Conservation (phyloP, 1,140 invertebrate genomes). For the Zaprionus taronus region DNA sequence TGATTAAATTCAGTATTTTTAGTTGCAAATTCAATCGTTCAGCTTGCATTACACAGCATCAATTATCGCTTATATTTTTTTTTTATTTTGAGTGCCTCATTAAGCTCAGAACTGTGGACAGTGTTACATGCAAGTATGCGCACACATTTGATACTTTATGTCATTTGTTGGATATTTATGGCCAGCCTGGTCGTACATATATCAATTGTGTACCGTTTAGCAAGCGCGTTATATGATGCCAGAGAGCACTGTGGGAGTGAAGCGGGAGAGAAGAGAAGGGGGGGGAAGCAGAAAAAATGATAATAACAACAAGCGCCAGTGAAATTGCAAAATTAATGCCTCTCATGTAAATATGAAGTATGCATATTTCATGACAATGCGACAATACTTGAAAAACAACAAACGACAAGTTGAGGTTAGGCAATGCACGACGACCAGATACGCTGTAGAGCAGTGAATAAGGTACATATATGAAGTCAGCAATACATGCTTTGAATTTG, state of each 20-base stretch:
- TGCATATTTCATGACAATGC: slow-evolving; percentile 72
- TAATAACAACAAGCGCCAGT: slow-evolving; percentile 58
- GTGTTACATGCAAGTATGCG: slow-evolving; percentile 9
- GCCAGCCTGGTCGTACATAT: slow-evolving; percentile 13
- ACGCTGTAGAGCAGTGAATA: neutral
- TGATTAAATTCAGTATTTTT: neutral
- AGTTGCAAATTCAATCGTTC: neutral
- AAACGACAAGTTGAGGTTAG: slow-evolving; percentile 20
- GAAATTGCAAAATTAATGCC: slow-evolving; percentile 75
- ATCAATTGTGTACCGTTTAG: slow-evolving; percentile 44
- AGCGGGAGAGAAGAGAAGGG: neutral
- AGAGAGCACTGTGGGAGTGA: neutral
- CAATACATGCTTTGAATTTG: neutral
- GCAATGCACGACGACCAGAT: neutral
- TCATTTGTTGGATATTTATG: slow-evolving; percentile 39
- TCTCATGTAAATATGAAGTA: slow-evolving; percentile 61
- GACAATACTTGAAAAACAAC: slow-evolving; percentile 59
- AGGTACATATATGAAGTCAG: neutral
- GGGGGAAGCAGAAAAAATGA: slow-evolving; percentile 20
- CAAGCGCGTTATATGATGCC: slow-evolving; percentile 5
- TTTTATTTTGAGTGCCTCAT: neutral
- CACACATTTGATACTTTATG: slow-evolving; percentile 19
- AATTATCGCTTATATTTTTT: neutral
- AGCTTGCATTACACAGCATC: neutral
- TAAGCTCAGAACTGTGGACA: neutral